Evolutionary conservation across 2,113 vertebrate genomes (phyloP).

Genomic region (Eretmochelys imbricata): DNA sequence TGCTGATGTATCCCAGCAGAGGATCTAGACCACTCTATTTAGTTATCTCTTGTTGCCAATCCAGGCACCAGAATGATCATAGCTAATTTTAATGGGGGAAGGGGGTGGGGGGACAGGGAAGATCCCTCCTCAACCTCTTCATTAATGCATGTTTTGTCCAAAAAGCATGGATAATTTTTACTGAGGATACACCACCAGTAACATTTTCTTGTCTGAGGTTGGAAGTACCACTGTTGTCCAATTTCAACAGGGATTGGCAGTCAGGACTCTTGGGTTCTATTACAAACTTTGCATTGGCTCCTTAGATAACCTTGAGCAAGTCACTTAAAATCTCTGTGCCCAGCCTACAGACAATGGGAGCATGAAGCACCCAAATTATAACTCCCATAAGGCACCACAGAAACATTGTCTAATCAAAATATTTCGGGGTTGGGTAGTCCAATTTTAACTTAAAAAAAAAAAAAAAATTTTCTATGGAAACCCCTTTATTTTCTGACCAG

Average conservation of each 20-base stretch:
- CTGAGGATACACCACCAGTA: background rate
- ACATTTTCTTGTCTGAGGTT: background rate
- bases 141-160: background rate
- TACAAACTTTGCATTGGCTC: conserved; percentile 45
- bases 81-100: background rate
- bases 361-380: background rate
- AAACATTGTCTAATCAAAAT: background rate
- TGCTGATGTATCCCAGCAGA: background rate
- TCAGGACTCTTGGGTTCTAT: conserved; percentile 9
- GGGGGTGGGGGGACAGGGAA: background rate
- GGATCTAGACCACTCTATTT: background rate
- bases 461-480: background rate
- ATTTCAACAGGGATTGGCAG: conserved; percentile 7
- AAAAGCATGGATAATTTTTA: background rate
- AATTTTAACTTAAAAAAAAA: background rate
- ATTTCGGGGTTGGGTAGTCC: background rate
- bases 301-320: background rate
- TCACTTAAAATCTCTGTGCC: conserved; percentile 21
- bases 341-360: background rate
- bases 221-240: background rate
- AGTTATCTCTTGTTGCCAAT: background rate
- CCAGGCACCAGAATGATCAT: accelerated
- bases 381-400: background rate
- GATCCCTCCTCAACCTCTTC: background rate
- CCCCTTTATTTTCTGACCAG: background rate